Evolutionary conservation across 2,888 invertebrate species (phyloP).

Genomic region (Laspeyria flexula): DNA sequence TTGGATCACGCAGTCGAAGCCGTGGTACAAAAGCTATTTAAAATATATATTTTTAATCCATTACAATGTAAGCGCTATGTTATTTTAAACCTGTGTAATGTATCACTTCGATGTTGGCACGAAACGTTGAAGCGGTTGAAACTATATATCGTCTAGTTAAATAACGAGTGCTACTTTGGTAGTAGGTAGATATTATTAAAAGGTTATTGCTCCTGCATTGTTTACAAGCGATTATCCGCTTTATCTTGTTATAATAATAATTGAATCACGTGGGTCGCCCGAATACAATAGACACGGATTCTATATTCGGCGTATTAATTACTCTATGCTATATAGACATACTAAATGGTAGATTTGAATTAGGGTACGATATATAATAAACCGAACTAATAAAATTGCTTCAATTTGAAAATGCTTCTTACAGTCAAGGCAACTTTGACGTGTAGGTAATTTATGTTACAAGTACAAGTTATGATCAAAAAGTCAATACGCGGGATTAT

Average conservation of each 20-base stretch:
- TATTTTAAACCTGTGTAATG: conserved; percentile 1
- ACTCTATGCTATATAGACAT: conserved; percentile 22
- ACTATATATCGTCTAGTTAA: conserved; percentile 16
- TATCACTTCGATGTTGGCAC: conserved; percentile 12
- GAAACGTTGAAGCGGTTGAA: conserved; percentile 1
- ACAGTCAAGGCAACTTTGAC: not conserved
- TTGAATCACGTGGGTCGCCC: conserved; percentile 50
- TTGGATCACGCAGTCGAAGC: too few species aligned
- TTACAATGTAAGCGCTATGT: too few species aligned
- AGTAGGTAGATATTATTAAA: conserved; percentile 47
- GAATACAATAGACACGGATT: conserved; percentile 29
- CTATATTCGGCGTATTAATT: conserved; percentile 35
- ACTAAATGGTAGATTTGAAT: conserved; percentile 5
- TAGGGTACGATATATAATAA: conserved; percentile 2
- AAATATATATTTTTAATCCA: too few species aligned
- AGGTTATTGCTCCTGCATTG: conserved; percentile 49
- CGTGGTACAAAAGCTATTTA: too few species aligned
- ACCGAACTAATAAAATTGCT: too few species aligned
- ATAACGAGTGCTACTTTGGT: conserved; percentile 27
- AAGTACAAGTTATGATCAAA: too few species aligned
- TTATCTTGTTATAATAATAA: conserved; percentile 53
- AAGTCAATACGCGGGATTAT: too few species aligned
- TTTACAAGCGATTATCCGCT: conserved; percentile 47
- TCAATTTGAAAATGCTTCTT: too few species aligned
- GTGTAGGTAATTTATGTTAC: too few species aligned